These are phyloP conservation scores for Acinonyx jubatus DNA, from an alignment of 2,113 vertebrate species.

Conservation along the genomic window DNA sequence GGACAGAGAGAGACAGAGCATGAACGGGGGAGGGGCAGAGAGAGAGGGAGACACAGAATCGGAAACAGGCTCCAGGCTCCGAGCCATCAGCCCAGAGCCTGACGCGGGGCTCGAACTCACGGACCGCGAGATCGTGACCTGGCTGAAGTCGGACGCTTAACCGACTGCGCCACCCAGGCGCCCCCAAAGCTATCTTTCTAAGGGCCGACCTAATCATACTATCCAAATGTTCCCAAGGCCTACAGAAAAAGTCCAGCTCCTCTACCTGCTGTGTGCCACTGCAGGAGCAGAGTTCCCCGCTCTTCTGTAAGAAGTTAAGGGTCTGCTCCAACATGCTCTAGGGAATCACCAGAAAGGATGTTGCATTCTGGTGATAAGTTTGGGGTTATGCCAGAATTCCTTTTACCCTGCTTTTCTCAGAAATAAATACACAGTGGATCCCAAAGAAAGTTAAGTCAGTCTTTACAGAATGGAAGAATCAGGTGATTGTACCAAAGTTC, in stretches of 20 bases:
- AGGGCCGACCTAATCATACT: not conserved
- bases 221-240: not conserved
- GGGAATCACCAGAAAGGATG: not conserved
- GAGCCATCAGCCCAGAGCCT: no score
- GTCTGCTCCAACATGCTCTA: not conserved
- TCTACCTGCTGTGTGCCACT: not conserved
- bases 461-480: not conserved
- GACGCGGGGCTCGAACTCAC: no score
- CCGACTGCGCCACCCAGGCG: no score
- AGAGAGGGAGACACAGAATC: no score
- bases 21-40: no score
- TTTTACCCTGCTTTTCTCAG: not conserved
- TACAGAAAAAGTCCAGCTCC: not conserved
- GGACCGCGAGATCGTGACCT: no score
- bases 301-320: not conserved
- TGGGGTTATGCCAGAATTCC: fast-evolving
- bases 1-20: no score
- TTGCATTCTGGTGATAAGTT: not conserved
- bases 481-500: not conserved
- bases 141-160: no score
- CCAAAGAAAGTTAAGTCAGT: not conserved
- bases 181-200: not conserved
- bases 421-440: not conserved
- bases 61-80: no score
- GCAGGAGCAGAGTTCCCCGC: not conserved